Evolutionary conservation across 2,113 vertebrate genomes (phyloP), one percentile per base, ranked within the genome.

Genomic region (Neotoma lepida): DNA sequence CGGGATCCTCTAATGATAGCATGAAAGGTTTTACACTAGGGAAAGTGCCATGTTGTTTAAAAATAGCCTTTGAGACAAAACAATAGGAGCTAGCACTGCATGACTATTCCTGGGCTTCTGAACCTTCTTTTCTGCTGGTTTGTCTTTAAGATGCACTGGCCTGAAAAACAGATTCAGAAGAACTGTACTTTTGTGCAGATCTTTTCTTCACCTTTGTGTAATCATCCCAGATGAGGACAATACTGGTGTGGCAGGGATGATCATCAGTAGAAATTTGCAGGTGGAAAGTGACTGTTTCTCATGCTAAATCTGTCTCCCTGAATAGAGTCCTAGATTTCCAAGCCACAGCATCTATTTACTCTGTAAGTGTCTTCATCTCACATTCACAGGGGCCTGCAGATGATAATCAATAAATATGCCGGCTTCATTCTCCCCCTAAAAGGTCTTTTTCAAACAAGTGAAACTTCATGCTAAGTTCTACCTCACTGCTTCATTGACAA

Each of bases 1-100:
- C 44, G 71, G 41, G 2, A 78, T 51, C 2, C 9, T 82, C n/a
- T 70, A 89, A 58, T 91, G 77, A 70, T 91, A 89, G 33, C 71
- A 64, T 44, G 61, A 44, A n/a, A 92, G 68, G 9, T 39, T 92
- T 95, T 80, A n/a, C 74, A 54, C 10, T 92, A 84, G 39, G 66
- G 46, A 94, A 41, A 71, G 15, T 89, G 22, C 13, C 35, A 22
- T 51, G 17, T 51, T 44, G 0, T 66, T 89, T 71, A 49, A 84
- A 94, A 89, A 68, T 54, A 90, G 68, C 33, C 30, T 80, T 94
- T 92, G n/a, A 94, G 64, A 74, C 30, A 95, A 97, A 95, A 89
- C 46, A 96, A 92, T 80, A 77, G 39, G 39, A 66, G 4, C 54
- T 80, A 74, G n/a, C 95, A 78, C 82, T 91, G 12, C 2, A 78